A percentile compares a stretch with the other conserved stretches of the same genome.
Evolutionary conservation across 2,113 vertebrate genomes (phyloP).

Genomic region (Crotalus viridis): DNA sequence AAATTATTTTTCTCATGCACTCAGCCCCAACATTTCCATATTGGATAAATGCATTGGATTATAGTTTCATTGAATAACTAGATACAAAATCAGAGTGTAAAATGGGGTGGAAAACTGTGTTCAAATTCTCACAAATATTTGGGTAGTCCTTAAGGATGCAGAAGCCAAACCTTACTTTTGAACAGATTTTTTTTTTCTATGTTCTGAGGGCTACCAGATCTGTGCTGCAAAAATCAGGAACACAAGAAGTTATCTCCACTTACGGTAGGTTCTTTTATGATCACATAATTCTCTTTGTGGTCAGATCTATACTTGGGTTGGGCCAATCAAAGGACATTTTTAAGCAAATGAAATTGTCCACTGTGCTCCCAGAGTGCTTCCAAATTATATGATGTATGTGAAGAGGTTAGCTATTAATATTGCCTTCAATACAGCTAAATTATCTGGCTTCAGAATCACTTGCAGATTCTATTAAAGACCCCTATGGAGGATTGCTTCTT

Average conservation of each 20-base stretch:
- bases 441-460: slow-evolving; percentile 75
- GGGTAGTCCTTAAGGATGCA: not conserved
- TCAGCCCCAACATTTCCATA: not conserved
- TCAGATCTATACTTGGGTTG: not conserved
- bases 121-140: not conserved
- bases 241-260: not conserved
- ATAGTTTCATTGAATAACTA: not conserved
- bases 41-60: not conserved
- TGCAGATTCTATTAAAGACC: slow-evolving; percentile 81
- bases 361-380: slow-evolving; percentile 58
- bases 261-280: not conserved
- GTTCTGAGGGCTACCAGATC: not conserved
- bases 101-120: not conserved
- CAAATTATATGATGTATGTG: slow-evolving; percentile 64
- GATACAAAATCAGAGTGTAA: not conserved
- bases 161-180: not conserved
- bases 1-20: not conserved
- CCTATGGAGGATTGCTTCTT: slow-evolving; percentile 78
- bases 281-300: not conserved
- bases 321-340: not conserved
- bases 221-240: not conserved
- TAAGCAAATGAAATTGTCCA: not conserved
- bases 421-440: slow-evolving; percentile 77
- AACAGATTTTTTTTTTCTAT: not conserved
- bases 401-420: slow-evolving; percentile 78